Conservation (phyloP, 1,140 invertebrate species). For the Carposina sasakii region DNA sequence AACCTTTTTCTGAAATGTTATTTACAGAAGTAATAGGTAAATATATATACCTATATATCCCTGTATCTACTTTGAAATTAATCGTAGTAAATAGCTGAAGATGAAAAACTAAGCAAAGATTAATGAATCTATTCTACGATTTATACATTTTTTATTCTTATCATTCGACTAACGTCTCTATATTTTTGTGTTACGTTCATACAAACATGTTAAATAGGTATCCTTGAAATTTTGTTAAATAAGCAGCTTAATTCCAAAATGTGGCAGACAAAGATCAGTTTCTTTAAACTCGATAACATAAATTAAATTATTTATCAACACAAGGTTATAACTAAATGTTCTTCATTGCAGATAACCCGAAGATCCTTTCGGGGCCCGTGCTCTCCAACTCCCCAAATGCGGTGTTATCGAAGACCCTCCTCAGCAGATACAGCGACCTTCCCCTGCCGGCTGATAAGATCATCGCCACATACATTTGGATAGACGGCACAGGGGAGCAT, state of each 20-base stretch:
- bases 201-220: neutral
- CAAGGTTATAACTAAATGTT: conserved; percentile 1
- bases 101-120: no score
- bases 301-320: neutral
- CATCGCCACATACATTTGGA: conserved; percentile 95
- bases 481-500: conserved; percentile 94
- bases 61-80: no score
- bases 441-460: conserved; percentile 84
- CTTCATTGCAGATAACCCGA: conserved; percentile 55
- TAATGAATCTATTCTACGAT: no score
- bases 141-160: no score
- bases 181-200: neutral
- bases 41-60: no score
- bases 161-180: neutral
- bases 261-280: neutral
- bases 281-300: neutral
- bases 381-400: conserved; percentile 65
- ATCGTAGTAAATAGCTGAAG: no score
- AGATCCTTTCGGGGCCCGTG: conserved; percentile 60
- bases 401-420: conserved; percentile 80
- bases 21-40: no score
- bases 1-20: no score
- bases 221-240: neutral
- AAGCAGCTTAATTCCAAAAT: neutral
- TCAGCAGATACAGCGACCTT: conserved; percentile 82